Percentiles rank a stretch among this genome's conserved stretches.
Conservation (phyloP, 2,113 vertebrate genomes). For the Podilymbus podiceps region DNA sequence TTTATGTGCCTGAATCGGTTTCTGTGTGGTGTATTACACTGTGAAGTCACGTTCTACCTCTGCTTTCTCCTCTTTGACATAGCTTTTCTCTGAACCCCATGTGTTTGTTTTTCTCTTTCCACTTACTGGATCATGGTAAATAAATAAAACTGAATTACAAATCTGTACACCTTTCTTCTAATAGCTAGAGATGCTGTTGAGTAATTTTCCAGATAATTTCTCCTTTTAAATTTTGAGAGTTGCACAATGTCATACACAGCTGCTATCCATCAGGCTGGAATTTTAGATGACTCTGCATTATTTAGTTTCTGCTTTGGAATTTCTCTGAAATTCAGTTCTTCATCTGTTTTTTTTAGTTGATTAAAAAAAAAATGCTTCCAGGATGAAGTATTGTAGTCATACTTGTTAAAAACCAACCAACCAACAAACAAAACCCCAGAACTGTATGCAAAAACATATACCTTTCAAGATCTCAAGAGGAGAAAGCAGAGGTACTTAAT, state of each 20-base stretch:
- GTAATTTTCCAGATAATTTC: not conserved
- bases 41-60: not conserved
- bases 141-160: not conserved
- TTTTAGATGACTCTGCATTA: not conserved
- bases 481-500: too few species aligned
- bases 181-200: not conserved
- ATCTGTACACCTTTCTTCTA: not conserved
- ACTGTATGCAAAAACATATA: not conserved
- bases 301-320: not conserved
- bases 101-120: not conserved
- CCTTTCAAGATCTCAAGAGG: not conserved
- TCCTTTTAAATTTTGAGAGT: not conserved
- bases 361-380: not conserved
- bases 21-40: not conserved
- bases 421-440: not conserved
- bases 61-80: not conserved
- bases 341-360: not conserved
- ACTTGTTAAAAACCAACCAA: not conserved
- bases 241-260: not conserved
- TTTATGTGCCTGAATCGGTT: not conserved
- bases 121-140: not conserved
- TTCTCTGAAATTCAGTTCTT: not conserved
- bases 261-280: not conserved
- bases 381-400: not conserved
- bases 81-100: not conserved